Conservation (phyloP, 1,140 invertebrate genomes). For the Leptopilina clavipes region DNA sequence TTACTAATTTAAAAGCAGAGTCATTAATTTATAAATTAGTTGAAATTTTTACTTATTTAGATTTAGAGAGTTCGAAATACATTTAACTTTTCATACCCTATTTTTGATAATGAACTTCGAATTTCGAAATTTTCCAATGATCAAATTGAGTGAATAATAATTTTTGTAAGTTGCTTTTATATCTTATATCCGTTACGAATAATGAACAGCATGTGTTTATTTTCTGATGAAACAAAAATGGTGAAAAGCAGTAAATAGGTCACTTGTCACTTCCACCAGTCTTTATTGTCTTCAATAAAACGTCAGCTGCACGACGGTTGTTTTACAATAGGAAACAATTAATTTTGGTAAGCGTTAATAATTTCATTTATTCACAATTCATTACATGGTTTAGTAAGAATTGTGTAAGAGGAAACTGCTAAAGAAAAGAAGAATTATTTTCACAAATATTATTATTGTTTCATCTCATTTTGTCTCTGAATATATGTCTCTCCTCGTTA, state of each 20-base stretch:
- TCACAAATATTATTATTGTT: background rate
- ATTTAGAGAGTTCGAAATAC: no score
- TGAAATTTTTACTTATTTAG: no score
- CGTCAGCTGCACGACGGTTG: conserved; percentile 5
- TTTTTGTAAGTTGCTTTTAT: background rate
- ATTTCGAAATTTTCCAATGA: background rate
- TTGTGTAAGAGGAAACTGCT: background rate
- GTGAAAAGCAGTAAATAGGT: conserved; percentile 25
- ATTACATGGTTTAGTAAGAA: background rate
- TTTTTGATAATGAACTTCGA: no score
- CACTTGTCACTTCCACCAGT: conserved; percentile 24
- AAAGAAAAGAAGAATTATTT: background rate
- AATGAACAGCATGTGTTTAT: background rate
- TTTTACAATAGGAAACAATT: background rate
- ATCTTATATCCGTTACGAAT: background rate
- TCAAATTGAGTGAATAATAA: background rate
- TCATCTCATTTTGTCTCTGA: background rate
- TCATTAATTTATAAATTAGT: no score
- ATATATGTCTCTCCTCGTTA: no score
- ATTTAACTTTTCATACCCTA: no score
- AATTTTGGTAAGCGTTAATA: conserved; percentile 1
- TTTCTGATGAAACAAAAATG: conserved; percentile 6
- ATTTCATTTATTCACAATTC: conserved; percentile 6
- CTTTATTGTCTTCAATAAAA: conserved; percentile 18
- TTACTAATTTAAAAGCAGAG: no score